Base-by-base conservation (phyloP, 1,140 invertebrate genomes). In the Oncopeltus fasciatus region DNA sequence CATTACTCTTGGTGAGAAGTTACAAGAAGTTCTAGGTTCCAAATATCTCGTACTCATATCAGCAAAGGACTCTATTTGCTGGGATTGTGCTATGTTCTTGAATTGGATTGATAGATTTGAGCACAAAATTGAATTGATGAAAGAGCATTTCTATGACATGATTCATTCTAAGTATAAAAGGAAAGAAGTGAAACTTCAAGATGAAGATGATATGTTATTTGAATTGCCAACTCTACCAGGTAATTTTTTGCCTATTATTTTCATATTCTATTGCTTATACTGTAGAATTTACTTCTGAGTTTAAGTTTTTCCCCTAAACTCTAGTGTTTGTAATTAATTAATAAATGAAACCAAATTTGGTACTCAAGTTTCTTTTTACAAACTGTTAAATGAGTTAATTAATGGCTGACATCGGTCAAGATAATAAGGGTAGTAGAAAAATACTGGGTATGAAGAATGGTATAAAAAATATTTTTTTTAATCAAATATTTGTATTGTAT, bases 21-120 rank as follows among this genome's bases (percentile, higher is more conserved):
- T 65, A 8, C 64, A 65, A 47, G 64, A 65, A 62, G 62, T 65
- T 33, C 18, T 65, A 9, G 57, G 64, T 31, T 29, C 57, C 1
- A 61, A 62, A 53, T 60, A 57, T 33, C 20, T 62, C 11, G 43
- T 65, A 14, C 47, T 65, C 16, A 43, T 62, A 21, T 47, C 33
- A 16, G 28, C 20, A 2, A 61, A 62, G 38, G 64, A 65, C 26
- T 18, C 38, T 2, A 46, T 65, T 9, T 65, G 64, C 47, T 65
- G 64, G 64, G 51, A 49, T 26, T 65, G 64, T 49, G 64, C 64
- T 21, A 59, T 26, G n/a, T 59, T n/a, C 46, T 59, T 65, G 20
- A 65, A 65, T 59, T 51, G 59, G 56, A 24, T 62, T 11, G 64
- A 65, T 28, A 58, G 59, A 53, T 65, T 24, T 28, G 64, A 65